Evolutionary conservation across 2,888 invertebrate genomes (phyloP), one percentile per base, ranked within the genome.

Genomic region (Dexiosoma caninum): DNA sequence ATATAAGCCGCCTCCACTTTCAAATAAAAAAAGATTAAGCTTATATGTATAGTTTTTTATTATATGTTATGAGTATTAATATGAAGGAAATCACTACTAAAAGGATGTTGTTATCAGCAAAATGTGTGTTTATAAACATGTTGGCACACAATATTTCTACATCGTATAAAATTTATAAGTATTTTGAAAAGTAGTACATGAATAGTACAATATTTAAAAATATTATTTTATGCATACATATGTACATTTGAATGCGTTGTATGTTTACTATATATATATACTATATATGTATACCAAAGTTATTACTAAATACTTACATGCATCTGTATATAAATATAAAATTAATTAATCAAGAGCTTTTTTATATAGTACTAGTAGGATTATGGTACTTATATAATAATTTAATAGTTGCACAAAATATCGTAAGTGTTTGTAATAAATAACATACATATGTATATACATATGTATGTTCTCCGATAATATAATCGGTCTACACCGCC

Each of bases 41-140:
- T 78, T 55, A n/a, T 44, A 66, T 64, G 9, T 62, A 55, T 40
- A 53, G 53, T 23, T 44, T 23, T 67, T 44, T 30, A 53, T 55
- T 78, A 42, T 42, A 30, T 69, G 59, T 76, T 70, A 40, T 51
- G 44, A 53, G 35, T 78, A 64, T 32, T 42, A 51, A 53, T 55
- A 79, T 78, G 77, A 81, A 84, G 84, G 84, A 84, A 84, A 83
- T 84, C 83, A 78, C 83, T 81, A 83, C 72, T 78, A 78, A 84
- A 84, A 84, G 84, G 84, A 84, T 85, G 84, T 83, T 60, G 83
- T 85, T 85, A 85, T 85, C 85, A 78, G 75, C 44, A 46, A 49
- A 77, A 32, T 77, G 14, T 62, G 27, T 60, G 40, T 60, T 76
- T 40, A 49, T 70, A 55, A 70, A 77, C 60, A 76, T 76, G 72